A percentile compares a stretch with the other conserved stretches of the same genome.
phyloP scores from a whole-genome alignment of 2,888 invertebrate species.

The Plebejus argus region DNA sequence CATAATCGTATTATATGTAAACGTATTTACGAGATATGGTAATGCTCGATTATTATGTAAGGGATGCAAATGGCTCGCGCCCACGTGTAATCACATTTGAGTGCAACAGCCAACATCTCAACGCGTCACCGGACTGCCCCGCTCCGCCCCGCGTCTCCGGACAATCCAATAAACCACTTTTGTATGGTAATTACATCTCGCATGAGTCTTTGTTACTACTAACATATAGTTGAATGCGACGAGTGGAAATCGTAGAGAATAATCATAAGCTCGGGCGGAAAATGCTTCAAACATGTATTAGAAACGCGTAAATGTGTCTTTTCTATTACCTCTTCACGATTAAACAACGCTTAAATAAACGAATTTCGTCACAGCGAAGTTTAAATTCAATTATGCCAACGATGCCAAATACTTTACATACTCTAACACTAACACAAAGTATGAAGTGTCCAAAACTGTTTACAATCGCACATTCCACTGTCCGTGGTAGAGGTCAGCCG shows the following conservation, averaged over 20 bases:
- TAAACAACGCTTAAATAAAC: too few species aligned
- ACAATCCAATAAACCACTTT: conserved; percentile 30
- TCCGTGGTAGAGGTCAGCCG: conserved; percentile 1
- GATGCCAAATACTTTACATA: neutral
- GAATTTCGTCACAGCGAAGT: neutral
- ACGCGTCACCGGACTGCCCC: conserved; percentile 8
- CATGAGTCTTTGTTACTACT: neutral
- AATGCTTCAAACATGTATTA: neutral
- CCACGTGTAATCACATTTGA: conserved; percentile 25
- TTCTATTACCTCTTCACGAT: too few species aligned
- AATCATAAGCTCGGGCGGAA: neutral
- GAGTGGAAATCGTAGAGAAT: neutral
- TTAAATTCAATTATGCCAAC: neutral
- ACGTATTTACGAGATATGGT: conserved; percentile 12
- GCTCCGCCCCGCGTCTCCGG: neutral
- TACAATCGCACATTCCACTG: neutral
- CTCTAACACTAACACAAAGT: neutral
- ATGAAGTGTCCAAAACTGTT: neutral
- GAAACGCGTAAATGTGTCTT: neutral
- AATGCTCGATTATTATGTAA: conserved; percentile 29
- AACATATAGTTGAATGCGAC: neutral
- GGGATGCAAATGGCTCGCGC: conserved; percentile 24
- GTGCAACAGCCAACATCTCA: conserved; percentile 29
- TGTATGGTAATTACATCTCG: conserved; percentile 26
- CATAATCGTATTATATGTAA: conserved; percentile 10